Percentiles rank a stretch among this genome's conserved stretches.
phyloP scores from a whole-genome alignment of 1,140 invertebrate genomes.

The Zaprionus tsacasi region DNA sequence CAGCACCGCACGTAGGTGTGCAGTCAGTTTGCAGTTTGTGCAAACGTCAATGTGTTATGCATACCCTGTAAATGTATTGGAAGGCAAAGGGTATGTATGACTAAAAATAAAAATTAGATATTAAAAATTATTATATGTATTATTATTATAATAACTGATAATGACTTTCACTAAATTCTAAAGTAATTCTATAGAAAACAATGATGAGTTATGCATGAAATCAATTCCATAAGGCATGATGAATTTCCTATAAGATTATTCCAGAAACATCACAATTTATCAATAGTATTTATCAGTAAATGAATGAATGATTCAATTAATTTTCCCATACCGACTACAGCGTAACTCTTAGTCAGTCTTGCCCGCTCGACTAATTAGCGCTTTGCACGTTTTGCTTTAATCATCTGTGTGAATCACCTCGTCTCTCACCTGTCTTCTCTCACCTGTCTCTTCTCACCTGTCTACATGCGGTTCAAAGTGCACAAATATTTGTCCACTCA shows the following conservation, averaged over 20 bases:
- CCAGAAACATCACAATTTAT: background rate
- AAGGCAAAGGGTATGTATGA: background rate
- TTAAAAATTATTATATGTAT: too few species aligned
- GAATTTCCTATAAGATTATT: too few species aligned
- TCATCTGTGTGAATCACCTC: conserved; percentile 58
- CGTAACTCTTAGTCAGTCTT: background rate
- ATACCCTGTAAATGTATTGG: background rate
- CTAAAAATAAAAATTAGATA: too few species aligned
- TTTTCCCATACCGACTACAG: background rate
- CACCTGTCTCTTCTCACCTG: conserved; percentile 2
- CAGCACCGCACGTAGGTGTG: conserved; percentile 55
- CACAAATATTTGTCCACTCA: conserved; percentile 70
- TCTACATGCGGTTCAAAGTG: conserved; percentile 47
- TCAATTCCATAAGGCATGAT: too few species aligned
- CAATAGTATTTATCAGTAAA: background rate
- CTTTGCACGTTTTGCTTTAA: conserved; percentile 54
- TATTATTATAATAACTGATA: too few species aligned
- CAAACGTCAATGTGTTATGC: conserved; percentile 26
- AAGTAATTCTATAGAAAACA: too few species aligned
- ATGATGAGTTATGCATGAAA: too few species aligned
- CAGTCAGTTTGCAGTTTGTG: conserved; percentile 31
- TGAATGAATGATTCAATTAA: background rate
- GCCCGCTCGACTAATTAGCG: conserved; percentile 7
- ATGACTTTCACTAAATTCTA: background rate
- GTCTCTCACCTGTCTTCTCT: conserved; percentile 1